These are phyloP conservation scores for Onychomys torridus DNA, from an alignment of 2,797 vertebrate species.

Conservation along the genomic window DNA sequence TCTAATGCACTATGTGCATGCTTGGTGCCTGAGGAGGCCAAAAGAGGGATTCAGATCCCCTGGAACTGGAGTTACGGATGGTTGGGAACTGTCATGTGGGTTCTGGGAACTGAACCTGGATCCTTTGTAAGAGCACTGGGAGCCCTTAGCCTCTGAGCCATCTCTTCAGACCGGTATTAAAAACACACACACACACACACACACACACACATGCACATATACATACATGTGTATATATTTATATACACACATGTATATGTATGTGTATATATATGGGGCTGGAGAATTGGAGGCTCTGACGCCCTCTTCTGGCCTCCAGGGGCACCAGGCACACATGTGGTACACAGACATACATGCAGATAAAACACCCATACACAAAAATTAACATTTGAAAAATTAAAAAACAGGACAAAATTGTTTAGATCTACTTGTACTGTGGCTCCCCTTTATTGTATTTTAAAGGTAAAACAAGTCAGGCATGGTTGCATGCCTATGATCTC, in stretches of 20 bases:
- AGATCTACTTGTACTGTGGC: not conserved
- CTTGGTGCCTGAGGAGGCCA: not conserved
- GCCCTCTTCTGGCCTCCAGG: not conserved
- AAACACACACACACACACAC: not conserved
- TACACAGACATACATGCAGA: not conserved
- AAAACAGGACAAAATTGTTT: not conserved
- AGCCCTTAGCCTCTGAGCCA: not conserved
- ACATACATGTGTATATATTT: not conserved
- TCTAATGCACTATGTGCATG: not conserved
- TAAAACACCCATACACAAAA: not conserved
- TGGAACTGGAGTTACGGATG: not conserved
- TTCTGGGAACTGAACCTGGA: not conserved
- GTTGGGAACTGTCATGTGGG: not conserved
- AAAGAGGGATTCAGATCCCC: not conserved
- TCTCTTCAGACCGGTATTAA: not conserved
- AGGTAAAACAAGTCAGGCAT: not conserved
- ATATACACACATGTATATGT: not conserved
- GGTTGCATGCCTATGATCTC: not conserved
- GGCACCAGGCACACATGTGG: not conserved
- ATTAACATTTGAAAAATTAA: not conserved
- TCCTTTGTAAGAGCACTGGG: not conserved
- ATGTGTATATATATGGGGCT: not conserved
- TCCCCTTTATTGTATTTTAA: not conserved
- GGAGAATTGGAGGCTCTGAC: not conserved
- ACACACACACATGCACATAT: not conserved